Percentiles rank a stretch among this genome's conserved stretches.
Evolutionary conservation across 2,113 vertebrate species (phyloP).

Genomic region (Paramormyrops kingsleyae): DNA sequence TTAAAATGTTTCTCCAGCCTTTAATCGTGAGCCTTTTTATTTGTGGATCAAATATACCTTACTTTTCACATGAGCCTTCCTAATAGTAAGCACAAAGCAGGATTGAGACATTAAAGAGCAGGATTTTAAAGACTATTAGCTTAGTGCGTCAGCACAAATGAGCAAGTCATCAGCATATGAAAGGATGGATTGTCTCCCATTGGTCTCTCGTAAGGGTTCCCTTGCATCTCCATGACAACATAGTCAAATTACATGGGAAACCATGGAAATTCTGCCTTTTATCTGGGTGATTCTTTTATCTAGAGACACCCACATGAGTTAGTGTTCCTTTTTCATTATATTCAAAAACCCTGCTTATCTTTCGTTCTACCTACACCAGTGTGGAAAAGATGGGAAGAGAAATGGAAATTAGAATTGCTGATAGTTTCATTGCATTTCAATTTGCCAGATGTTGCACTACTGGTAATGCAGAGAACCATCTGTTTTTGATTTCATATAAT

Average conservation of each 20-base stretch:
- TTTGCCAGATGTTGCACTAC: neutral
- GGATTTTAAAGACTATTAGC: slow-evolving; percentile 6
- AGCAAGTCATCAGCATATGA: slow-evolving; percentile 23
- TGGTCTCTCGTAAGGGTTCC: slow-evolving; percentile 36
- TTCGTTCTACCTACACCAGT: neutral
- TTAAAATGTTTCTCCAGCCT: neutral
- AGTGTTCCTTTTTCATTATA: slow-evolving; percentile 42
- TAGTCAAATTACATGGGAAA: slow-evolving; percentile 47
- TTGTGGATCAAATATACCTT: neutral
- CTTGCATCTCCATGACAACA: slow-evolving; percentile 59
- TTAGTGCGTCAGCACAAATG: slow-evolving; percentile 12
- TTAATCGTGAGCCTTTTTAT: neutral
- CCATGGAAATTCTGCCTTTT: slow-evolving; percentile 63
- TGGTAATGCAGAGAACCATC: neutral
- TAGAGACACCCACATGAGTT: slow-evolving; percentile 45
- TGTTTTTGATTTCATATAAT: neutral
- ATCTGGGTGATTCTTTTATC: slow-evolving; percentile 61
- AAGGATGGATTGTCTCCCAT: slow-evolving; percentile 27
- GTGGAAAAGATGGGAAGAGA: neutral
- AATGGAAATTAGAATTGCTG: neutral
- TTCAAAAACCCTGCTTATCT: slow-evolving; percentile 24
- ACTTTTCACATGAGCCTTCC: neutral
- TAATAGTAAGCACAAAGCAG: neutral
- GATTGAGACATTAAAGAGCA: neutral
- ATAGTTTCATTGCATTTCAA: neutral